Base-by-base conservation (phyloP, 2,888 invertebrate species). In the Helobdella robusta region DNA sequence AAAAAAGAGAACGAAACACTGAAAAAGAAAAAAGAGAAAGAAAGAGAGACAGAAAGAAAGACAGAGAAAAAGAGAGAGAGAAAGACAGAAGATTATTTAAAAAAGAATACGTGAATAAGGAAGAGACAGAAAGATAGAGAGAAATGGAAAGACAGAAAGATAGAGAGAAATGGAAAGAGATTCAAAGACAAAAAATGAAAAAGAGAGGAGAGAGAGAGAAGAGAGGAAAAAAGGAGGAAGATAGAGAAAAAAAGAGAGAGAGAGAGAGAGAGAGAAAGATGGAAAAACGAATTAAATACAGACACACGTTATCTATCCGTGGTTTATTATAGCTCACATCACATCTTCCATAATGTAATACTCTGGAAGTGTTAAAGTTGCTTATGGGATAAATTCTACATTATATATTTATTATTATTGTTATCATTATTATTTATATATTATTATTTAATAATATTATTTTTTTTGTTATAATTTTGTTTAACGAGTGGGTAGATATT, bases 361-460 rank as follows among this genome's bases (percentile, higher is more conserved):
- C n/a, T n/a, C n/a, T n/a, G n/a, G n/a, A n/a, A n/a, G n/a, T 40
- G 44, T 40, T 40, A n/a, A 40, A 15, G 44, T 40, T 40, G 44
- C 11, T 15, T 11, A 11, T 15, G 11, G 44, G 44, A 40, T 15
- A 40, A 40, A 40, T 15, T 15, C 11, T 11, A 40, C 11, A 15
- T 15, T 15, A 40, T 15, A 40, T 15, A 40, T 11, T 40, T 40
- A 40, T 40, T 40, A 40, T 40, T 40, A 40, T 40, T 40, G n/a
- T 40, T 40, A 40, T 40, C n/a, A 40, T 40, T 40, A 40, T 40
- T 40, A 40, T 40, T 40, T n/a, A n/a, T n/a, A n/a, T n/a, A n/a
- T n/a, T n/a, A n/a, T n/a, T n/a, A n/a, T n/a, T n/a, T n/a, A n/a
- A n/a, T n/a, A n/a, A n/a, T n/a, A n/a, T n/a, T n/a, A n/a, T n/a